phyloP scores from a whole-genome alignment of 2,888 invertebrate species.

The Sceliomorpha sp. region DNA sequence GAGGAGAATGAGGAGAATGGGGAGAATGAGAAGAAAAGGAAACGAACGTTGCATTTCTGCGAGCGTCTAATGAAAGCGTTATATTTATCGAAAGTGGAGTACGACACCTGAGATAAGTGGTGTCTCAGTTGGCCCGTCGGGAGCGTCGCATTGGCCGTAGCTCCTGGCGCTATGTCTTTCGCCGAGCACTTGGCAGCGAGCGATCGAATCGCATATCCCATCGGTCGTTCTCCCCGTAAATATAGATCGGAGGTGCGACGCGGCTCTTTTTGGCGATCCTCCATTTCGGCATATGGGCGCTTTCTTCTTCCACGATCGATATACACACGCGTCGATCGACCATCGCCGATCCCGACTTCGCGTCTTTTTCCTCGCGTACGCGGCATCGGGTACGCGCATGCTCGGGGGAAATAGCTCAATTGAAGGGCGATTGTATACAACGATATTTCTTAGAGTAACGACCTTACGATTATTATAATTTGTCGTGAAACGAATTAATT shows the following conservation, averaged over 20 bases:
- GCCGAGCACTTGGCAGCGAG: conserved; percentile 52
- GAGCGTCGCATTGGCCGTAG: background rate
- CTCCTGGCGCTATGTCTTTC: conserved; percentile 4
- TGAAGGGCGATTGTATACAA: too few species aligned
- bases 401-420: too few species aligned
- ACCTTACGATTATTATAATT: too few species aligned
- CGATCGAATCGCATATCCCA: conserved; percentile 74
- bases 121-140: conserved; percentile 4
- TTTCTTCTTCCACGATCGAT: conserved; percentile 11
- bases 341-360: conserved; percentile 7
- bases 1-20: too few species aligned
- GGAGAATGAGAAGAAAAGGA: background rate
- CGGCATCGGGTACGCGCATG: too few species aligned
- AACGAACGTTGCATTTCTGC: background rate
- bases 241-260: conserved; percentile 70
- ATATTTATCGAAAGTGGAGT: conserved; percentile 21
- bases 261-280: conserved; percentile 68
- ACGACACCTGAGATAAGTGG: conserved; percentile 18
- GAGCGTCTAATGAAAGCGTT: background rate
- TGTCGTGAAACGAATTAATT: too few species aligned
- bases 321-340: conserved; percentile 18
- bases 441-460: too few species aligned
- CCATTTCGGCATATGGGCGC: conserved; percentile 49
- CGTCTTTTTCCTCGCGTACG: too few species aligned
- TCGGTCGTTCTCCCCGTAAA: conserved; percentile 76